phyloP scores from a whole-genome alignment of 2,888 invertebrate species.

The Hydrotaea cyrtoneurina region DNA sequence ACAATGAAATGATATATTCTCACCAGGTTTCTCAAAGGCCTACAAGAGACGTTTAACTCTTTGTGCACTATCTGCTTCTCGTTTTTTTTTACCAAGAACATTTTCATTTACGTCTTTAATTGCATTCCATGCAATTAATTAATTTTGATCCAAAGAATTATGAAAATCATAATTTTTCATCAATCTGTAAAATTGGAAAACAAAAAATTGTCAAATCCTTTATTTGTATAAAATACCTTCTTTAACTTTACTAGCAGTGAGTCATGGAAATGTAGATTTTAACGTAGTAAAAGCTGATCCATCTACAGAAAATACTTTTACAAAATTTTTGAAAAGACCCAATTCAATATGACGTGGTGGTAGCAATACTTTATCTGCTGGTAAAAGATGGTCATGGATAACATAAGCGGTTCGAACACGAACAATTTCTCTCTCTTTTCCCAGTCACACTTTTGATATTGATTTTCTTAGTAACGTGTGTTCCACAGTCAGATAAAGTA shows the following conservation, averaged over 20 bases:
- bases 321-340: constrained; percentile 27
- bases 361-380: constrained; percentile 32
- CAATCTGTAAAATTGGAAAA: constrained; percentile 10
- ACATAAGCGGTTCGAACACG: no score
- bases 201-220: background rate
- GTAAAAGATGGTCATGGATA: constrained; percentile 18
- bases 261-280: constrained; percentile 31
- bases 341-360: constrained; percentile 27
- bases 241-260: constrained; percentile 34
- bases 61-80: no score
- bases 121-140: background rate
- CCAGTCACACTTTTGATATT: no score
- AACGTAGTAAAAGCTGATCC: constrained; percentile 24
- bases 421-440: background rate
- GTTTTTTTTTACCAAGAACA: no score
- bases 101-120: background rate
- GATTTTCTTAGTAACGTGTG: no score
- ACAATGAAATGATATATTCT: no score
- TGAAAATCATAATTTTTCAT: constrained; percentile 31
- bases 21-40: no score
- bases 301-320: constrained; percentile 10
- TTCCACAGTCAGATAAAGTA: no score
- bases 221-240: constrained; percentile 19
- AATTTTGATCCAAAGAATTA: background rate
- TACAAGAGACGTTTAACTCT: no score